Evolutionary conservation across 2,888 invertebrate species (phyloP).

Genomic region (Andricus quercusramuli): DNA sequence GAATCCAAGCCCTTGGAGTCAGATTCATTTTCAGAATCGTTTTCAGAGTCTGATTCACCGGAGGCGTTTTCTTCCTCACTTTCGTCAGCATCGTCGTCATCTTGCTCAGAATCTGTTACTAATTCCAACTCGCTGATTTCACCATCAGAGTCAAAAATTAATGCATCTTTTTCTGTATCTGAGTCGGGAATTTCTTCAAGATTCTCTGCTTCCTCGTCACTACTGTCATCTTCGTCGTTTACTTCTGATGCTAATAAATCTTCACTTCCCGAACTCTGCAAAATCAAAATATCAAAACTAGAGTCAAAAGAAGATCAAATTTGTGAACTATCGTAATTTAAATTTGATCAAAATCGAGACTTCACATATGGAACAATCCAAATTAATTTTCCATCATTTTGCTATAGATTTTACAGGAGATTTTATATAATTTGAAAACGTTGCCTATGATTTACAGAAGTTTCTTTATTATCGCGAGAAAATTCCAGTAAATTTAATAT

Average conservation of each 20-base stretch:
- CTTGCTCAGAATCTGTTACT: conserved; percentile 55
- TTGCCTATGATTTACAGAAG: no score
- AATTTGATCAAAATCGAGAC: no score
- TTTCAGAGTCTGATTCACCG: conserved; percentile 37
- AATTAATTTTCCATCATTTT: no score
- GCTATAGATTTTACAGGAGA: no score
- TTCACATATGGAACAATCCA: no score
- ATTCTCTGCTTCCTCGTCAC: conserved; percentile 78
- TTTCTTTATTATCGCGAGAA: no score
- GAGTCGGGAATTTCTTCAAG: conserved; percentile 80
- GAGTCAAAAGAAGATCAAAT: no score
- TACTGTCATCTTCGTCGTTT: conserved; percentile 77
- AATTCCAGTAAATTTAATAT: no score
- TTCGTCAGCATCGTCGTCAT: conserved; percentile 47
- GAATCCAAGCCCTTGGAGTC: conserved; percentile 43
- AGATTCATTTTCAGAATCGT: conserved; percentile 37
- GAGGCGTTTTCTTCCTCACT: conserved; percentile 45
- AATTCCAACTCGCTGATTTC: conserved; percentile 57
- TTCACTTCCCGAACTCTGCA: conserved; percentile 70
- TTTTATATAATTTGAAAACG: no score
- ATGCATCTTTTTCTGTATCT: conserved; percentile 71
- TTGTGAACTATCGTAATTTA: no score
- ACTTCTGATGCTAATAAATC: conserved; percentile 68
- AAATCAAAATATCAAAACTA: neutral
- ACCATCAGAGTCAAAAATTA: conserved; percentile 79